Conservation (phyloP, 2,888 invertebrate species). For the Platycheirus albimanus region DNA sequence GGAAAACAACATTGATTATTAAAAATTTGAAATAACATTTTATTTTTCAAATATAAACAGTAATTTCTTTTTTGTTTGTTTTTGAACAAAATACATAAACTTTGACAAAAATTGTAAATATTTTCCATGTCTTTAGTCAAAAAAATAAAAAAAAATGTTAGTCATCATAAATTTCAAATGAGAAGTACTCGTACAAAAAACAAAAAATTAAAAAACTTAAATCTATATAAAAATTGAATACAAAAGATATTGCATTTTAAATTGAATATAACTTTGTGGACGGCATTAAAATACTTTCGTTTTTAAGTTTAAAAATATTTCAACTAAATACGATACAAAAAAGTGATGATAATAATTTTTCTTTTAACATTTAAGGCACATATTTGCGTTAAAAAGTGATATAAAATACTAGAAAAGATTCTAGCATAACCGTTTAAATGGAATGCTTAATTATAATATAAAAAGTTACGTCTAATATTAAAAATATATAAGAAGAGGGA, state of each 20-base stretch:
- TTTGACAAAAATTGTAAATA: conserved; percentile 22
- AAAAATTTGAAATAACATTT: background rate
- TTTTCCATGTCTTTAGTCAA: conserved; percentile 3
- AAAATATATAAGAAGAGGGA: conserved; percentile 49
- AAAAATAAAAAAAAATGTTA: conserved; percentile 14
- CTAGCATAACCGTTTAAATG: conserved; percentile 4
- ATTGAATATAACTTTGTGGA: conserved; percentile 51
- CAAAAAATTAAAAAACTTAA: conserved; percentile 27
- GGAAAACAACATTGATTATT: too few species aligned
- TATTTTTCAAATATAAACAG: conserved; percentile 15
- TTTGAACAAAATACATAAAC: background rate
- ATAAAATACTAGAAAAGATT: conserved; percentile 39
- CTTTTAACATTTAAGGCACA: conserved; percentile 58
- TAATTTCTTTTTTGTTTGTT: background rate
- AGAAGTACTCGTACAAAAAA: conserved; percentile 28
- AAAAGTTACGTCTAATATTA: conserved; percentile 33
- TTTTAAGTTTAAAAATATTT: conserved; percentile 28
- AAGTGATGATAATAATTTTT: conserved; percentile 5
- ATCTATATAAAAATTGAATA: conserved; percentile 26
- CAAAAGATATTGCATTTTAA: background rate
- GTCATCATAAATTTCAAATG: background rate
- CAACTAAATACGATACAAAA: background rate
- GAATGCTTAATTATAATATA: conserved; percentile 17
- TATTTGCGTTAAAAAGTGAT: conserved; percentile 10
- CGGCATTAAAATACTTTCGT: conserved; percentile 52